A percentile compares a stretch with the other conserved stretches of the same genome.
Evolutionary conservation across 2,113 vertebrate genomes (phyloP).

Genomic region (Sturnus vulgaris): DNA sequence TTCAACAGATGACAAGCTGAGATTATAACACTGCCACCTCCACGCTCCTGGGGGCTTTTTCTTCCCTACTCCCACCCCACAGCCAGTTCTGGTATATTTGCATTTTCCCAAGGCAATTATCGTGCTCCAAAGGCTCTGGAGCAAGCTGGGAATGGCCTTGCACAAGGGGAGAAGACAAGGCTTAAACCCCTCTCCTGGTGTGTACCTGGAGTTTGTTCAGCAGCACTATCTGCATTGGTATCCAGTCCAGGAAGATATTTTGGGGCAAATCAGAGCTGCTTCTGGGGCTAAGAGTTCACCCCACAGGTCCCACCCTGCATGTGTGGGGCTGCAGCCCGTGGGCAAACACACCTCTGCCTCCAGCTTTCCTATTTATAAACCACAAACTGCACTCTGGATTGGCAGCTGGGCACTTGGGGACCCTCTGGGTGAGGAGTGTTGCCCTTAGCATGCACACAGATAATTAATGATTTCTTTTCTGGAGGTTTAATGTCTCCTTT

Average conservation of each 20-base stretch:
- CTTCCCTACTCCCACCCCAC: neutral
- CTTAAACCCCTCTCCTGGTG: neutral
- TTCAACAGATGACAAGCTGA: constrained; percentile 32
- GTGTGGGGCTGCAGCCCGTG: neutral
- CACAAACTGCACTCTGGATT: neutral
- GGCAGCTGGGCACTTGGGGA: neutral
- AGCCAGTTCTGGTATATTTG: neutral
- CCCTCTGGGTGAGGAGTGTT: neutral
- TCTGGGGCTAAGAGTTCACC: neutral
- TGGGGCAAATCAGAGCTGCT: neutral
- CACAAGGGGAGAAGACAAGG: neutral
- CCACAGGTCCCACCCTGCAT: neutral
- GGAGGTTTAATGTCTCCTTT: neutral
- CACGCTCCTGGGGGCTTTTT: constrained; percentile 26
- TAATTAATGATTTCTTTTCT: neutral
- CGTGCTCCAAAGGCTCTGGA: neutral
- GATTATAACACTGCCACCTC: constrained; percentile 54
- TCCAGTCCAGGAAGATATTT: neutral
- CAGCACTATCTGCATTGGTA: neutral
- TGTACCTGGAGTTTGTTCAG: rapidly evolving
- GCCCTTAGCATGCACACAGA: neutral
- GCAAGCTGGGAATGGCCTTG: neutral
- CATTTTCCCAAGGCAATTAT: neutral
- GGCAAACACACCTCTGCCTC: neutral
- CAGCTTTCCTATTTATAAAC: neutral